These are phyloP conservation scores for Stichopus horrens DNA, from an alignment of 53 echinoderm and acorn worm genomes.

Conservation along the genomic window DNA sequence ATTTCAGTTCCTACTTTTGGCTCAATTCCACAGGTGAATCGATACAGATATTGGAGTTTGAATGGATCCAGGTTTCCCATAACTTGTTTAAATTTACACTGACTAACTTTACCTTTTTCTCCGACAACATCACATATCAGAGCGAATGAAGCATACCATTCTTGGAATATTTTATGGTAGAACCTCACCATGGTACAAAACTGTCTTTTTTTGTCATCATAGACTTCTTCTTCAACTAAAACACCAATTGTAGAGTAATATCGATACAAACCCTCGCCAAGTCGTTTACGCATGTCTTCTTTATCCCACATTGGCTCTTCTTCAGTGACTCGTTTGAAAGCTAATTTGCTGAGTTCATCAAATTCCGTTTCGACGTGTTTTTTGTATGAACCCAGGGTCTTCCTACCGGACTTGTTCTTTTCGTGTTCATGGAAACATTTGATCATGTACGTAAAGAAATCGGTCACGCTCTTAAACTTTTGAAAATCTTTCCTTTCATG, in stretches of 20 bases:
- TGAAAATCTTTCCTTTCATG: not conserved
- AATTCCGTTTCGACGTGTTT: not conserved
- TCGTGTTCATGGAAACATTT: slow-evolving; percentile 12
- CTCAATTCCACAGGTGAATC: slow-evolving; percentile 2
- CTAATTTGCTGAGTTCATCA: not conserved
- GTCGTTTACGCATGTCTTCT: not conserved
- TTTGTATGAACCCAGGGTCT: not conserved
- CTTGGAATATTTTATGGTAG: not conserved
- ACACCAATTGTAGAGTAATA: not conserved
- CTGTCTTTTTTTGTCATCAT: not conserved
- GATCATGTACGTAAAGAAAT: slow-evolving; percentile 15
- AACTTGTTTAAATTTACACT: not conserved
- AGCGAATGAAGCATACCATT: not conserved
- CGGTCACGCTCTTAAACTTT: not conserved
- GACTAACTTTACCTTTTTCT: not conserved
- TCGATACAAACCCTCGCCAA: not conserved
- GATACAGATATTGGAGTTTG: not conserved
- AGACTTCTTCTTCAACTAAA: not conserved
- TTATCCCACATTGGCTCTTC: not conserved
- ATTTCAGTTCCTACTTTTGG: not conserved
- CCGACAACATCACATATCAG: not conserved
- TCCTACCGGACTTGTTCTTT: not conserved
- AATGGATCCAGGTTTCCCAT: not conserved
- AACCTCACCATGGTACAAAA: not conserved
- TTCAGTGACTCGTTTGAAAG: not conserved